Base-by-base conservation (phyloP, 2,113 vertebrate species). In the Hippocampus comes region DNA sequence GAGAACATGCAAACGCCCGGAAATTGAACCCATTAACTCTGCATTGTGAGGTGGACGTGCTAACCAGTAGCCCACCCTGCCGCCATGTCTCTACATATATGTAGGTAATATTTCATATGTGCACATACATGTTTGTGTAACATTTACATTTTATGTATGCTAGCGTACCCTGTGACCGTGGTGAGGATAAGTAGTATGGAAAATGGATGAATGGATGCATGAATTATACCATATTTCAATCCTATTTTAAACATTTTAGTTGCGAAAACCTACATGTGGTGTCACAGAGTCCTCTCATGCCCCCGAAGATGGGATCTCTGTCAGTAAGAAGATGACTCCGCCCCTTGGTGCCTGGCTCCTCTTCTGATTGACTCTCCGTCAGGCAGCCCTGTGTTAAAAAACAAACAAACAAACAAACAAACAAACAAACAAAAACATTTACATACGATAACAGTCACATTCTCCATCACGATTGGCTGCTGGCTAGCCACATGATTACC, bases 291-390 rank as follows among this genome's bases (percentile, higher is more conserved):
- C 80, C 83, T 57, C 82, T 84, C 0, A 77, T 23, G 59, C 81
- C 89, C 21, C 91, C 90, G 10, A 93, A 78, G 0, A 93, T 38
- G 0, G 93, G 92, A 73, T 93, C 92, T 78, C 83, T 84, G 80
- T 92, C 91, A 5, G 91, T 93, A 72, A 94, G 88, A 38, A 93
- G 87, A n/a, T 82, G 86, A 55, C 80, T 88, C 56, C 57, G 68
- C 9, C 75, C 77, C 38, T 63, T 67, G 1, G 72, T 51, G 0
- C 67, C 57, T 0, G 18, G 9, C 1, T 83, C 86, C 43, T 79
- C 21, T 4, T 90, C 89, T 9, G 82, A 65, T 53, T 70, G 75
- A 66, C 87, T 41, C 41, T 89, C 87, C 3, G 88, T 82, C 78
- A 92, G 72, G 65, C 72, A 81, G 42, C 42, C 79, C 92, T 93